phyloP scores from a whole-genome alignment of 2,888 invertebrate genomes.

The Lycophotia porphyrea region DNA sequence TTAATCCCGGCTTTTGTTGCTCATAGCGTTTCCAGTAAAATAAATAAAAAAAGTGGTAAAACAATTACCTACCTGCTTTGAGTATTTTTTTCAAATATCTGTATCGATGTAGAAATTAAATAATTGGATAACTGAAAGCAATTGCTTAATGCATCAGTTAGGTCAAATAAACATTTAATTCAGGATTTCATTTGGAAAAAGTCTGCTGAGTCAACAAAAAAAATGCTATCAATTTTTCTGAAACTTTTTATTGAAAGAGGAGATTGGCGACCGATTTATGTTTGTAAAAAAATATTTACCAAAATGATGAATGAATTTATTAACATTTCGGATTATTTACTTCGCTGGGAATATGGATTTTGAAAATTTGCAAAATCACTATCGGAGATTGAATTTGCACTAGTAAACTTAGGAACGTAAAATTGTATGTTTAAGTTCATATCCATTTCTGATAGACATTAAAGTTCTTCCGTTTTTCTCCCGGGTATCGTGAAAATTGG shows the following conservation, averaged over 20 bases:
- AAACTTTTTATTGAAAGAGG: slow-evolving; percentile 26
- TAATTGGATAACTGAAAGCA: background rate
- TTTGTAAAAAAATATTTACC: slow-evolving; percentile 19
- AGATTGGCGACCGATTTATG: slow-evolving; percentile 21
- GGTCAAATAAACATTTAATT: background rate
- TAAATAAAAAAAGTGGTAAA: background rate
- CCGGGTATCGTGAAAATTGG: slow-evolving; percentile 17
- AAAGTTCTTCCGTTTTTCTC: background rate
- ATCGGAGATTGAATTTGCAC: slow-evolving; percentile 36
- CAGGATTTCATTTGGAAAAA: slow-evolving; percentile 1
- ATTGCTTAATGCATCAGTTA: background rate
- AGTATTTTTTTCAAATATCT: background rate
- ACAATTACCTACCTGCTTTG: background rate
- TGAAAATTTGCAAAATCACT: slow-evolving; percentile 22
- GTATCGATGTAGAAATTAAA: background rate
- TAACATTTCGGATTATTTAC: background rate
- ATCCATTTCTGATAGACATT: slow-evolving; percentile 4
- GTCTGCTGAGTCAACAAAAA: background rate
- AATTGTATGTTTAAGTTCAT: slow-evolving; percentile 18
- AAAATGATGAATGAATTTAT: slow-evolving; percentile 10
- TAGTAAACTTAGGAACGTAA: slow-evolving; percentile 2
- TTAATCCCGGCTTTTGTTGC: background rate
- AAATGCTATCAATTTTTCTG: background rate
- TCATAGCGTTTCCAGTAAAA: background rate
- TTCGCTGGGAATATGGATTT: slow-evolving; percentile 19